Evolutionary conservation across 2,888 invertebrate genomes (phyloP).

Genomic region (Helobdella robusta): DNA sequence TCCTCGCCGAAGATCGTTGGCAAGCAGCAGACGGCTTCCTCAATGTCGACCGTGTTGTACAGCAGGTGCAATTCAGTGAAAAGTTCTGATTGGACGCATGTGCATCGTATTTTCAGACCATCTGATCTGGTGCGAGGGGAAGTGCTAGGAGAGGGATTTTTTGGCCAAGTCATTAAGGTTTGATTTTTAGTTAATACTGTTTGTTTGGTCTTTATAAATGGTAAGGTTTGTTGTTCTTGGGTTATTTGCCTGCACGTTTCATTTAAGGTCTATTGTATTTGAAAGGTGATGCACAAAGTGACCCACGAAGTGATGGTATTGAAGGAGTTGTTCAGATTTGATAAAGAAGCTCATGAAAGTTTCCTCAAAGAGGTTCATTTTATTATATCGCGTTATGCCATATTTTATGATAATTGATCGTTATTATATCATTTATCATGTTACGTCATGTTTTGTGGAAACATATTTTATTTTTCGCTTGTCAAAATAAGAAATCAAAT

Average conservation of each 20-base stretch:
- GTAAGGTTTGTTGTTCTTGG: background rate
- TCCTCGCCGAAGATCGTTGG: background rate
- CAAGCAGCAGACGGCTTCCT: background rate
- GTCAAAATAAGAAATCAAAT: too few relatives aligned
- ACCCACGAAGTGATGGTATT: slow-evolving; percentile 89
- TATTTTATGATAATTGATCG: too few relatives aligned
- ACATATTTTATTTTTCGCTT: too few relatives aligned
- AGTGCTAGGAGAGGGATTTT: slow-evolving; percentile 81
- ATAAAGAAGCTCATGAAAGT: slow-evolving; percentile 85
- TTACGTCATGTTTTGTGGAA: too few relatives aligned
- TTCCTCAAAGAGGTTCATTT: slow-evolving; percentile 76
- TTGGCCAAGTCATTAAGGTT: slow-evolving; percentile 64
- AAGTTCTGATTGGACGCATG: slow-evolving; percentile 39
- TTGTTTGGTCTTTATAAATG: background rate
- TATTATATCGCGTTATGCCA: too few relatives aligned
- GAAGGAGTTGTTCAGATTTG: slow-evolving; percentile 81
- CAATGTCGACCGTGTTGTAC: background rate
- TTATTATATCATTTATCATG: too few relatives aligned
- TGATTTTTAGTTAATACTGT: slow-evolving; percentile 21
- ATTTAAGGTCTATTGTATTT: slow-evolving; percentile 42
- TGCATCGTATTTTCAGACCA: slow-evolving; percentile 74
- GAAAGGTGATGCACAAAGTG: slow-evolving; percentile 77
- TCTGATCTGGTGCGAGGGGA: slow-evolving; percentile 77
- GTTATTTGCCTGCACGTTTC: background rate
- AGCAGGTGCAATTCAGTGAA: slow-evolving; percentile 6